Evolutionary conservation across 2,888 invertebrate species (phyloP).

Genomic region (Drosophila prostipennis): DNA sequence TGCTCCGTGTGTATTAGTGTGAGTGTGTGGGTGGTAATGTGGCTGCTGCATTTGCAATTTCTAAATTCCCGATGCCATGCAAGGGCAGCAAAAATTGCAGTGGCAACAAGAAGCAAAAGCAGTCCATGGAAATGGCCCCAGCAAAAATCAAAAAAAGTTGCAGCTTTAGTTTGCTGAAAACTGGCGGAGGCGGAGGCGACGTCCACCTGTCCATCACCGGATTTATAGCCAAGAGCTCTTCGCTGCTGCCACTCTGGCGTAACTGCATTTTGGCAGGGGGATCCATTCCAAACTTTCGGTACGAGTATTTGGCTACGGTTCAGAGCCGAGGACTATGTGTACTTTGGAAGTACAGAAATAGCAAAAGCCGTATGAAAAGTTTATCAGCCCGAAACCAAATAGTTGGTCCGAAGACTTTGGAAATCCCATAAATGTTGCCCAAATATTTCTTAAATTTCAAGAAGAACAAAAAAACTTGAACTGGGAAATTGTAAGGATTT

Average conservation of each 20-base stretch:
- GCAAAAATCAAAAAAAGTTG: conserved; percentile 6
- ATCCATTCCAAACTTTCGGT: conserved; percentile 15
- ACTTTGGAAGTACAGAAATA: conserved; percentile 34
- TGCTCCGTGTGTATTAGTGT: conserved; percentile 1
- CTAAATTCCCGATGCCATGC: conserved; percentile 43
- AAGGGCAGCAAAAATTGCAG: conserved; percentile 36
- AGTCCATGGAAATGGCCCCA: conserved; percentile 14
- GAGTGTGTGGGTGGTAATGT: conserved; percentile 18
- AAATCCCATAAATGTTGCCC: conserved; percentile 34
- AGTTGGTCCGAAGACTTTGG: conserved; percentile 8
- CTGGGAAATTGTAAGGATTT: background rate
- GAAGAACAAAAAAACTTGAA: too few species aligned
- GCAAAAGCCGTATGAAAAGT: conserved; percentile 37
- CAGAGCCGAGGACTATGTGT: conserved; percentile 14
- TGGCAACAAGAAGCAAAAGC: conserved; percentile 24
- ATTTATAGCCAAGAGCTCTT: conserved; percentile 33
- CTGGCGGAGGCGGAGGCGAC: conserved; percentile 18
- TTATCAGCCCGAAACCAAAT: conserved; percentile 31
- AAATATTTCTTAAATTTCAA: conserved; percentile 30
- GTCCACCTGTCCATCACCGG: conserved; percentile 45
- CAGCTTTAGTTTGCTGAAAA: conserved; percentile 20
- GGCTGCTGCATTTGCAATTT: conserved; percentile 65
- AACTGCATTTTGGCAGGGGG: conserved; percentile 9
- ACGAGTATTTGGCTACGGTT: conserved; percentile 23
- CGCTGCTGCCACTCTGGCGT: background rate